Base-by-base conservation (phyloP, 2,797 vertebrate genomes). In the Malacoraja senta region DNA sequence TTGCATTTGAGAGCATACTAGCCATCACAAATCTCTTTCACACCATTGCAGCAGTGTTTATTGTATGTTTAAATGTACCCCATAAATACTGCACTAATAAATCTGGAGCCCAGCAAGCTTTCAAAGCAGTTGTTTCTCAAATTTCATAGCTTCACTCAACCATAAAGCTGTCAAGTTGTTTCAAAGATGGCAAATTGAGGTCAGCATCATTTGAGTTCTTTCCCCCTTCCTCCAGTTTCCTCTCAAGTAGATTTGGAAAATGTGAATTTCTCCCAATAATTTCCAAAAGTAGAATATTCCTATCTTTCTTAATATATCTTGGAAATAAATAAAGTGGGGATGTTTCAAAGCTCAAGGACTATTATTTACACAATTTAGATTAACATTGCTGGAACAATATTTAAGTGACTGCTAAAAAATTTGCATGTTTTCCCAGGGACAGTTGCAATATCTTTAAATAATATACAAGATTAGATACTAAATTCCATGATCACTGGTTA, bases 101-200 rank as follows among this genome's bases (percentile, higher is more conserved):
- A 92, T 92, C 90, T 92, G 90, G 72, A 92, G 90, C 58, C 90
- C 58, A 58, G 90, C 65, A 92, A 92, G 90, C 68, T 53, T 92
- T 76, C 90, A 92, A 92, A 92, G 90, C 90, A 92, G 90, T 92
- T 72, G 90, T 92, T 92, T 76, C 90, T 92, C 71, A 92, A 92
- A 92, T 92, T 53, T 92, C 90, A 92, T 92, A 92, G 90, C 90
- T 92, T 92, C 90, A 74, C 71, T 92, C 38, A 92, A 92, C 90
- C 90, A 92, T 92, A 92, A 92, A 92, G 38, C 90, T 92, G 90
- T 92, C 90, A 92, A 74, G 90, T 76, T 92, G 90, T 71, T 92
- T 92, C 68, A 76, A 92, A 92, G 90, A 76, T 92, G 68, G 90
- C 71, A 92, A 92, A 92, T 74, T 92, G 90, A 92, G 90, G 90